Conservation (phyloP, 2,113 vertebrate genomes). For the Oceanodroma tethys region DNA sequence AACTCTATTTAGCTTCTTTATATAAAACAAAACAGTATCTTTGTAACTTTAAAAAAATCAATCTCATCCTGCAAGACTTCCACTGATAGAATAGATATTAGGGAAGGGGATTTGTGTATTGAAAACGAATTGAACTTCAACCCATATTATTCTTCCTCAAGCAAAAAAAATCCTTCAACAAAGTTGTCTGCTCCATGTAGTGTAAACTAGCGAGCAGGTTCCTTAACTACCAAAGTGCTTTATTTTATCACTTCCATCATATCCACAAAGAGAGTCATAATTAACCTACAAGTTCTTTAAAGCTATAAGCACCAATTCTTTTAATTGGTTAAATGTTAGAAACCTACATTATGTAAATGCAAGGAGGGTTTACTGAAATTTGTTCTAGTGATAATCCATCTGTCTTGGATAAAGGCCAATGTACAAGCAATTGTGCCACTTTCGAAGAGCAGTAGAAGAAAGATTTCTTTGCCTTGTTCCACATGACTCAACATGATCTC, state of each 20-base stretch:
- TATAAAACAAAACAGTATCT: neutral
- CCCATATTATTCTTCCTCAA: neutral
- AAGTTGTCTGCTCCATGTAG: neutral
- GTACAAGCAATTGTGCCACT: neutral
- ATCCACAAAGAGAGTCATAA: neutral
- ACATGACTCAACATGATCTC: neutral
- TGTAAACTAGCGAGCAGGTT: neutral
- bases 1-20: neutral
- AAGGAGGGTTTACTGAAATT: neutral
- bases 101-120: neutral
- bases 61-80: neutral
- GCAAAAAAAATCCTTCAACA: neutral
- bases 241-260: neutral
- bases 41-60: neutral
- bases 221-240: neutral
- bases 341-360: constrained; percentile 16
- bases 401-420: constrained; percentile 8
- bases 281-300: constrained; percentile 43
- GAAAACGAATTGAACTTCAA: neutral
- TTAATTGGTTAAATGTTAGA: constrained; percentile 6
- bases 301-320: constrained; percentile 10
- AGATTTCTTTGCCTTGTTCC: neutral
- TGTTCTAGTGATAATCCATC: constrained; percentile 41
- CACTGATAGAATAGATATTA: neutral
- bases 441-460: neutral